Evolutionary conservation across 2,888 invertebrate genomes (phyloP).

Genomic region (Cryptocephalus primarius): DNA sequence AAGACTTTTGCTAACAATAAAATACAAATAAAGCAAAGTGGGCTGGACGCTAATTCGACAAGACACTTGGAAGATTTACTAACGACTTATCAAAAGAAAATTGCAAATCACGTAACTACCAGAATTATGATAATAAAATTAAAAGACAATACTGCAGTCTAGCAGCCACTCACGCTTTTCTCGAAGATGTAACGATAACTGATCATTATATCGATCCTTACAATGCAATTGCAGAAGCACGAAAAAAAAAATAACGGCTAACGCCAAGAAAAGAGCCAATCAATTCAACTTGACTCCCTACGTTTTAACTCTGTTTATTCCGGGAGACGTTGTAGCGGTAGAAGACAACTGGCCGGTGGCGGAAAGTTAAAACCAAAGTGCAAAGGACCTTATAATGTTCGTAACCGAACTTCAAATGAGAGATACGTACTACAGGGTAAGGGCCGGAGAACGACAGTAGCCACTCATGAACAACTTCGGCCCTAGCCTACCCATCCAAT

Average conservation of each 20-base stretch:
- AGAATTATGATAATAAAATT: not conserved
- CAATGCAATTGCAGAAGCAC: too few species aligned
- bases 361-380: too few species aligned
- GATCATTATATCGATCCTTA: too few species aligned
- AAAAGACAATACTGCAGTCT: constrained; percentile 1
- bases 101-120: not conserved
- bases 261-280: constrained; percentile 3
- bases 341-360: too few species aligned
- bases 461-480: too few species aligned
- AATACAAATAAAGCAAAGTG: not conserved
- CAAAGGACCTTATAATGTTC: too few species aligned
- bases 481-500: too few species aligned
- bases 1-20: too few species aligned
- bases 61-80: not conserved
- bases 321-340: constrained; percentile 6
- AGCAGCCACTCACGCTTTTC: constrained; percentile 9
- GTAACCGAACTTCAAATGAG: too few species aligned
- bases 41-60: not conserved
- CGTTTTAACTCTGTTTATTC: not conserved
- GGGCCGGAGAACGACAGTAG: too few species aligned
- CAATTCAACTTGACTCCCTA: constrained; percentile 1
- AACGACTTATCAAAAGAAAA: not conserved
- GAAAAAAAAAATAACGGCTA: constrained; percentile 2
- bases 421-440: too few species aligned
- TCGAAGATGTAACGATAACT: constrained; percentile 1